phyloP scores from a whole-genome alignment of 2,797 vertebrate genomes.

The Podarcis lilfordi region DNA sequence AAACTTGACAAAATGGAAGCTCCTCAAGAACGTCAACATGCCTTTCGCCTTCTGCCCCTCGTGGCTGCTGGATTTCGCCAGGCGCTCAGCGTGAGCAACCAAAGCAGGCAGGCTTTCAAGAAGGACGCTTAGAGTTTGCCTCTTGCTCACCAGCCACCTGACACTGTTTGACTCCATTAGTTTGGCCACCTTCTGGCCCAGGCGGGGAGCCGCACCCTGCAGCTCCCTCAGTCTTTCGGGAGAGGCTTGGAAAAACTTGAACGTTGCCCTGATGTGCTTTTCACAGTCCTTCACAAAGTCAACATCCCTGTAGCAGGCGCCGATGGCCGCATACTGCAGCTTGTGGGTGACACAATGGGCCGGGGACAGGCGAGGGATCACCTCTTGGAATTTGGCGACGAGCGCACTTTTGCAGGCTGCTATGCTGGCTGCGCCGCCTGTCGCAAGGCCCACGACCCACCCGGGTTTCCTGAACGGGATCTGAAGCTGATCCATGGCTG shows the following conservation, averaged over 20 bases:
- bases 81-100: conserved; percentile 35
- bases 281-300: conserved; percentile 57
- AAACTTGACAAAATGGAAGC: conserved; percentile 58
- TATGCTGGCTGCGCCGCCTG: conserved; percentile 20
- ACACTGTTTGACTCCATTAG: conserved; percentile 42
- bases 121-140: conserved; percentile 16
- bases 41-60: conserved; percentile 51
- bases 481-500: conserved; percentile 60
- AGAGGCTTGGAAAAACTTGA: conserved; percentile 63
- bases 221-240: conserved; percentile 49
- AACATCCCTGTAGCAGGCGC: conserved; percentile 28
- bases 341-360: conserved; percentile 52
- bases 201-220: not conserved
- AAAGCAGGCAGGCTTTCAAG: conserved; percentile 40
- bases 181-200: conserved; percentile 51
- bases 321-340: conserved; percentile 52
- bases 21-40: conserved; percentile 43
- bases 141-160: conserved; percentile 58
- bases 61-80: conserved; percentile 40
- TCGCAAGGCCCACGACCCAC: conserved; percentile 61
- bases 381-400: conserved; percentile 44
- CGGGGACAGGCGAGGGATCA: conserved; percentile 47
- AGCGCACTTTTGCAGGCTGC: conserved; percentile 40
- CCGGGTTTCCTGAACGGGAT: conserved; percentile 60
- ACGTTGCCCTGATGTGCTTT: conserved; percentile 51